Evolutionary conservation across 2,888 invertebrate genomes (phyloP).

Genomic region (Lasioglossum leucozonium): DNA sequence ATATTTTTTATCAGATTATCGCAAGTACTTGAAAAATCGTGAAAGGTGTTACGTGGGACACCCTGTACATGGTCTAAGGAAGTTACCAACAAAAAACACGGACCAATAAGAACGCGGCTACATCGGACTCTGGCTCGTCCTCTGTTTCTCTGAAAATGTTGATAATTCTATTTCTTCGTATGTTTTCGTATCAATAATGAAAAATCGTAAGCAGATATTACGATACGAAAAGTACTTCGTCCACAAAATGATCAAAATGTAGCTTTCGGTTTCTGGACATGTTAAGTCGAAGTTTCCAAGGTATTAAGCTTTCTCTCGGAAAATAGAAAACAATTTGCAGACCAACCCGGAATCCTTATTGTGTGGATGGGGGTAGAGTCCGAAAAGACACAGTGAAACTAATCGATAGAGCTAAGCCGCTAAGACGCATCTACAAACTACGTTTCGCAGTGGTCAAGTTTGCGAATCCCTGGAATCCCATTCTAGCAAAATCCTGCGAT

Average conservation of each 20-base stretch:
- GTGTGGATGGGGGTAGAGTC: no score
- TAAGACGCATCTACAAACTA: conserved; percentile 50
- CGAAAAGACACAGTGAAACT: conserved; percentile 34
- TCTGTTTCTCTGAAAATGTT: neutral
- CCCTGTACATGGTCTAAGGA: no score
- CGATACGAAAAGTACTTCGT: neutral
- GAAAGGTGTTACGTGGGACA: no score
- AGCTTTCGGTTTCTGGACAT: neutral
- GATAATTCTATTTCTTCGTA: neutral
- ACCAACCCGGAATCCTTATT: neutral
- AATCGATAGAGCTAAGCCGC: conserved; percentile 56
- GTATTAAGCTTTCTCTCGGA: neutral
- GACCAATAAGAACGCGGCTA: no score
- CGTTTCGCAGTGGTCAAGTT: conserved; percentile 29
- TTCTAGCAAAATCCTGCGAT: conserved; percentile 42
- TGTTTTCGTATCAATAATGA: no score
- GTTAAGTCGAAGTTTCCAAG: no score
- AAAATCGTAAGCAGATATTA: neutral
- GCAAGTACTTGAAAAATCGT: no score
- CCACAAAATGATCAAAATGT: neutral
- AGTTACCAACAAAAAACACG: no score
- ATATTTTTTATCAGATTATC: no score
- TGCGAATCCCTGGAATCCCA: conserved; percentile 37
- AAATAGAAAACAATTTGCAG: conserved; percentile 19
- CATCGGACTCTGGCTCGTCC: no score